Base-by-base conservation (phyloP, 2,888 invertebrate genomes). In the Himalopsyche tibetana region DNA sequence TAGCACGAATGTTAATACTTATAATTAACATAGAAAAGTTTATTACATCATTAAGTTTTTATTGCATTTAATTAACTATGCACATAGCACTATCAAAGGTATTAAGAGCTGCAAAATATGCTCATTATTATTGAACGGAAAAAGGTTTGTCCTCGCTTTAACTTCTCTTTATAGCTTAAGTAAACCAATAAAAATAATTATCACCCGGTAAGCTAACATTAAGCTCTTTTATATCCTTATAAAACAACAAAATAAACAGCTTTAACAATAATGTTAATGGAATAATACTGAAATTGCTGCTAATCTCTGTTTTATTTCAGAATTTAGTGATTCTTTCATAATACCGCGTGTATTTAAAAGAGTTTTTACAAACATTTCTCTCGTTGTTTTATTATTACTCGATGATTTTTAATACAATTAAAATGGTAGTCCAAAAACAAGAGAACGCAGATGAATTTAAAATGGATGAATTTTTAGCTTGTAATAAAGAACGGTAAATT, bases 171-270 rank as follows among this genome's bases (percentile, higher is more conserved):
- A 79, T 84, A 51, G 55, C n/a, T 28, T 69, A 81, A 85, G 85
- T 83, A 84, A 80, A 84, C 84, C 87, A 84, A 87, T 87, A 84
- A 87, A 87, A 87, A 84, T 83, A 86, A 87, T 87, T 85, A 87
- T 87, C 86, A 83, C 87, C 85, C 82, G 84, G 80, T 83, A 84
- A 83, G 85, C 85, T 85, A 80, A 80, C 56, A 85, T 85, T 87
- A 87, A 87, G 83, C 82, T 80, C 86, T 42, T 56, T 83, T 86
- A 86, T 84, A 82, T 80, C 85, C 83, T 38, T 85, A 84, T 82
- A 69, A 82, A 86, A 87, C 85, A 87, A 85, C 80, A 80, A 83
- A 86, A 86, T 81, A 85, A 86, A 87, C 85, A 87, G 69, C 86
- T 69, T 80, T 83, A 81, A 86, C 84, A 86, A 86, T 84, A 87